These are phyloP conservation scores for Bombus turneri DNA, from an alignment of 1,140 invertebrate species.

Conservation along the genomic window DNA sequence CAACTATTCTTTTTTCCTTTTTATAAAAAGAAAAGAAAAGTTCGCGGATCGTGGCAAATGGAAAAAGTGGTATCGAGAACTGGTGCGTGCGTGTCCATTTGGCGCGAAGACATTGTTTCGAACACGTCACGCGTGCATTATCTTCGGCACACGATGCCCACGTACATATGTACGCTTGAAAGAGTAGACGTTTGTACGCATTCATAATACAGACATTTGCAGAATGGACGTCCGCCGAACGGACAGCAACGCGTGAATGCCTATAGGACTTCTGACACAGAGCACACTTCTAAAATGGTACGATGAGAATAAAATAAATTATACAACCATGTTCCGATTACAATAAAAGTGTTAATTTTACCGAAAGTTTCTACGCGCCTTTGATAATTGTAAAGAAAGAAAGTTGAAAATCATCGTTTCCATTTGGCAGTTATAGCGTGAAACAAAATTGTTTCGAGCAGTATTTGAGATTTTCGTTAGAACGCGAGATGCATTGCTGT, in stretches of 20 bases:
- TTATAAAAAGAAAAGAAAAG: not conserved
- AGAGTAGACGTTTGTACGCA: not conserved
- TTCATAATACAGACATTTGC: constrained; percentile 20
- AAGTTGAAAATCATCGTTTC: too few relatives aligned
- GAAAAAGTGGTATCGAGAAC: not conserved
- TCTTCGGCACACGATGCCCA: not conserved
- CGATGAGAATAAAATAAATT: not conserved
- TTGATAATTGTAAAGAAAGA: too few relatives aligned
- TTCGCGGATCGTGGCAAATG: not conserved
- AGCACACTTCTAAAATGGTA: constrained; percentile 8
- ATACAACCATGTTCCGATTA: too few relatives aligned
- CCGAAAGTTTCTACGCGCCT: too few relatives aligned
- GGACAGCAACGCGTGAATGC: not conserved
- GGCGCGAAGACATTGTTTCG: constrained; percentile 26
- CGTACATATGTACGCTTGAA: not conserved
- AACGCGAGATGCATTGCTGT: too few relatives aligned
- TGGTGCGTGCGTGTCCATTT: constrained; percentile 5
- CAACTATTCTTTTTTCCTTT: not conserved
- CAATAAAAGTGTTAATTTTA: too few relatives aligned
- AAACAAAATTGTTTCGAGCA: too few relatives aligned
- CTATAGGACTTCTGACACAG: constrained; percentile 27
- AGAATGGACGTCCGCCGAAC: constrained; percentile 29
- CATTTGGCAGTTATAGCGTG: too few relatives aligned
- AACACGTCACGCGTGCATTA: constrained; percentile 7
- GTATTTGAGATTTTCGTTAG: too few relatives aligned